phyloP scores from a whole-genome alignment of 2,113 vertebrate species.

The Salvelinus sp. region DNA sequence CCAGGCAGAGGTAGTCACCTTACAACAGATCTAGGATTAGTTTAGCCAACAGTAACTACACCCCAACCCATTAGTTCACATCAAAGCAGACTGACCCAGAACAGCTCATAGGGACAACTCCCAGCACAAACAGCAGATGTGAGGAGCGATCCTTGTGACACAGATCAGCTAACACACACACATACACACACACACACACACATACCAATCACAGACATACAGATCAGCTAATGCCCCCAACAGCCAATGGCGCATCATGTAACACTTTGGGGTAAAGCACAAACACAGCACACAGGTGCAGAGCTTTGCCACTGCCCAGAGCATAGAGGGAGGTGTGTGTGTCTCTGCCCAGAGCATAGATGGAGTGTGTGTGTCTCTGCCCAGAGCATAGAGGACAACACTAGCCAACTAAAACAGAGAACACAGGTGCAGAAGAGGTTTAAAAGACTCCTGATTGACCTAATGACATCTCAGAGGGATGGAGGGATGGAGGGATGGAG shows the following conservation, averaged over 20 bases:
- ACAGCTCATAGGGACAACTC: neutral
- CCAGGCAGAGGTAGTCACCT: neutral
- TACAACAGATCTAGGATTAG: neutral
- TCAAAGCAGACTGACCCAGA: neutral
- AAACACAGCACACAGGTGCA: neutral
- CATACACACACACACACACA: no score
- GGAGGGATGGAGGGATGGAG: no score
- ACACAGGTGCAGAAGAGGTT: neutral
- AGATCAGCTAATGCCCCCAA: no score
- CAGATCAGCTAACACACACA: neutral
- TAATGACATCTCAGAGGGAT: no score
- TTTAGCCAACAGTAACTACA: neutral
- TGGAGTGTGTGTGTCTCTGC: neutral
- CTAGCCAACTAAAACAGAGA: neutral
- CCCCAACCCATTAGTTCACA: neutral
- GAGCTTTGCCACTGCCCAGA: neutral
- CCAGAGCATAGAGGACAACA: neutral
- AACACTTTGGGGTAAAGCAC: neutral
- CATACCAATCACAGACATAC: no score
- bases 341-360: no score
- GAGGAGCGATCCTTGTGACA: neutral
- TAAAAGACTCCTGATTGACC: no score
- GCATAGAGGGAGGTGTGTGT: no score
- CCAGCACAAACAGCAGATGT: neutral
- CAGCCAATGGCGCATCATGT: neutral